Base-by-base conservation (phyloP, 2,888 invertebrate species). In the Dasysyrphus tricinctus region DNA sequence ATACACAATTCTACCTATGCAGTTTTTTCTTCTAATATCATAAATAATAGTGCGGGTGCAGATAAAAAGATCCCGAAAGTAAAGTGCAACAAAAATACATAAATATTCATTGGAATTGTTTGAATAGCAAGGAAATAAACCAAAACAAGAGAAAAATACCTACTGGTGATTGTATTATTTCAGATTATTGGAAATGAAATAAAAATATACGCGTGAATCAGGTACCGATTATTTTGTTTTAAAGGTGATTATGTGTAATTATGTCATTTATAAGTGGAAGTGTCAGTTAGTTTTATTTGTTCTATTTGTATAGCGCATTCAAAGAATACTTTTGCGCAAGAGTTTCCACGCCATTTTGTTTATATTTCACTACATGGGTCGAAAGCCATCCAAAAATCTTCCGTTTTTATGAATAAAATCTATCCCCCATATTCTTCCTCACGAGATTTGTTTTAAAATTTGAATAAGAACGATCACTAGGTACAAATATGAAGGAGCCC, bases 21-120 rank as follows among this genome's bases (percentile, higher is more conserved):
- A 5, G 5, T 8, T 14, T 14, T 39, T 39, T 39, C 42, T 12
- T 19, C 11, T 1, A 29, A 29, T 24, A 81, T 85, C 85, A 51
- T 85, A 85, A 85, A 85, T 78, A 81, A 85, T 78, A 74, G 73
- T 77, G 80, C 85, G 85, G 80, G 77, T 63, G 77, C 63, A 81
- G 80, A 85, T 80, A 74, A 85, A 85, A 77, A 54, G 80, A 65
- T 37, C 24, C 63, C 72, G 69, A 73, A 65, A 85, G 61, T 73
- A 44, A 74, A 76, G 49, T 76, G 67, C 73, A 77, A 63, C 73
- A 54, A 54, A 69, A 51, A 69, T 24, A 24, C n/a, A n/a, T 24
- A 1, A 3, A 24, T 54, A 54, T 69, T 69, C 69, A 39, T 39
- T 54, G 54, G 69, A 69, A 54, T 39, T 69, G 39, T 29, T 69